phyloP scores from a whole-genome alignment of 1,140 invertebrate genomes.

The Listronotus oregonensis region DNA sequence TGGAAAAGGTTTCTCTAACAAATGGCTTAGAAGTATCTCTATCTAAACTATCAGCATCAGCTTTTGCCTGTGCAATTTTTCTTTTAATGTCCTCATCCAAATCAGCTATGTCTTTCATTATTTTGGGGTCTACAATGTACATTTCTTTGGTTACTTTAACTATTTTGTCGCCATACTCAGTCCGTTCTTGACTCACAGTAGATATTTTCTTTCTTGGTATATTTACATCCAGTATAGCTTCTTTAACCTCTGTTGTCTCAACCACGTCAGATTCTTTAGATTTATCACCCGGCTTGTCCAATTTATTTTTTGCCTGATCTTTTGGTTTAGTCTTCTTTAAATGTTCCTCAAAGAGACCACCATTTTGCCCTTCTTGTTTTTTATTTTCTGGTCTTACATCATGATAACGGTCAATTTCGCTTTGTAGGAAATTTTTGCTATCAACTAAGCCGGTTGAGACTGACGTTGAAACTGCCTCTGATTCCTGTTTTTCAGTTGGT shows the following conservation, averaged over 20 bases:
- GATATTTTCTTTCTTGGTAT: conserved; percentile 26
- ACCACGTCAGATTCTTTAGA: conserved; percentile 1
- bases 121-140: conserved; percentile 21
- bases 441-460: conserved; percentile 19
- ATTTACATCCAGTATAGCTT: conserved; percentile 20
- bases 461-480: conserved; percentile 7
- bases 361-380: conserved; percentile 14
- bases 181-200: conserved; percentile 25
- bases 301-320: conserved; percentile 7
- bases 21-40: conserved; percentile 23
- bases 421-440: conserved; percentile 44
- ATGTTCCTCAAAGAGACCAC: conserved; percentile 39
- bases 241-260: conserved; percentile 17
- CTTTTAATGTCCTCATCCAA: conserved; percentile 38
- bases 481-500: neutral
- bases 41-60: conserved; percentile 25
- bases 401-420: conserved; percentile 44
- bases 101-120: conserved; percentile 31
- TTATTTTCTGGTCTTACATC: conserved; percentile 20
- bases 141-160: conserved; percentile 33
- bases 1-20: conserved; percentile 27
- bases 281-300: neutral
- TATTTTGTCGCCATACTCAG: conserved; percentile 21
- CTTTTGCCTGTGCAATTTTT: conserved; percentile 27
- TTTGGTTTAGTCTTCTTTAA: conserved; percentile 42